Percentiles rank a stretch among this genome's conserved stretches.
phyloP scores from a whole-genome alignment of 2,888 invertebrate genomes.

The Allacma fusca region DNA sequence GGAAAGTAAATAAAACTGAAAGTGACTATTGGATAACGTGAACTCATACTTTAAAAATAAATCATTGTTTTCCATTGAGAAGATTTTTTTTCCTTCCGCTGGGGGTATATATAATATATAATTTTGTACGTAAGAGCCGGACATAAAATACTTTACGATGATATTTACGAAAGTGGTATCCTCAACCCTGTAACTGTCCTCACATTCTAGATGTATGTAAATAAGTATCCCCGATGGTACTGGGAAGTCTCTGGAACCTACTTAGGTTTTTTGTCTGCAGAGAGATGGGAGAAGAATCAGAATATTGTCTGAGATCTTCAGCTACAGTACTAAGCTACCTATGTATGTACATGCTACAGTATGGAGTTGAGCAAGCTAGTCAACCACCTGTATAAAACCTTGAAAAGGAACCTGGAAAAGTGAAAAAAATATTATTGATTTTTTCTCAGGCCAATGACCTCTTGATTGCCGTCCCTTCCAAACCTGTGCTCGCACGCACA shows the following conservation, averaged over 20 bases:
- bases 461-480: slow-evolving; percentile 39
- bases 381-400: slow-evolving; percentile 41
- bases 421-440: slow-evolving; percentile 54
- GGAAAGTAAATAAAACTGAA: slow-evolving; percentile 26
- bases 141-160: slow-evolving; percentile 37
- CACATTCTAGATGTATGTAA: background rate
- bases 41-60: background rate
- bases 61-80: background rate
- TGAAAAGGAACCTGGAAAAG: slow-evolving; percentile 49
- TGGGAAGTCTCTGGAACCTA: background rate
- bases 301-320: background rate
- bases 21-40: slow-evolving; percentile 6
- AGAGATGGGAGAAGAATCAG: background rate
- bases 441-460: slow-evolving; percentile 44
- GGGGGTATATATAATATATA: background rate
- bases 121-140: background rate
- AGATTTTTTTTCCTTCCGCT: background rate
- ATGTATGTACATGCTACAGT: background rate
- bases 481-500: slow-evolving; percentile 32
- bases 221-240: slow-evolving; percentile 1
- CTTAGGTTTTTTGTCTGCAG: too few species aligned
- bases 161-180: slow-evolving; percentile 27
- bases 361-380: background rate
- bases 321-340: background rate
- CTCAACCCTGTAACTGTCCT: background rate